These are phyloP conservation scores for Telmatochromis sp. DNA, from an alignment of 2,113 vertebrate species.

Conservation along the genomic window DNA sequence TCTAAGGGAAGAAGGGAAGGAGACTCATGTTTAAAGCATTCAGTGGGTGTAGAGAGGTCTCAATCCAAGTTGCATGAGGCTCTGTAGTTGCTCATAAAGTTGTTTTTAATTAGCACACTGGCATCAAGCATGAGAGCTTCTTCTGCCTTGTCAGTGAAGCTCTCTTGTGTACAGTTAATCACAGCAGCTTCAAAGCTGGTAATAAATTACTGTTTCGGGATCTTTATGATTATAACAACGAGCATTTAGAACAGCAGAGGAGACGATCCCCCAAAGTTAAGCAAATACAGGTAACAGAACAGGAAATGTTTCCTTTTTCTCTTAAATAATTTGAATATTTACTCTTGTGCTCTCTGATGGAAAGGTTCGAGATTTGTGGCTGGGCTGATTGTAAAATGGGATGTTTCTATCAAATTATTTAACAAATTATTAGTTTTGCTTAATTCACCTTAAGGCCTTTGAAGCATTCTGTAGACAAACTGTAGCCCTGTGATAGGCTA, in stretches of 20 bases:
- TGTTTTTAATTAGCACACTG: slow-evolving; percentile 48
- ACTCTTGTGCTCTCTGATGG: not conserved
- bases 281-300: not conserved
- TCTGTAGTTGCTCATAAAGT: slow-evolving; percentile 25
- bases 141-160: slow-evolving; percentile 26
- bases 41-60: not conserved
- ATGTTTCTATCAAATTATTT: not conserved
- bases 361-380: not conserved
- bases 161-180: slow-evolving; percentile 26
- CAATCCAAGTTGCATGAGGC: not conserved
- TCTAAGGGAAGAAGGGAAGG: not conserved
- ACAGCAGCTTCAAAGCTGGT: slow-evolving; percentile 14
- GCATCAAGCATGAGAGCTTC: slow-evolving; percentile 15
- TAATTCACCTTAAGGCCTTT: not conserved
- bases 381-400: not conserved
- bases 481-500: not conserved
- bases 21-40: slow-evolving; percentile 1
- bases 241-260: not conserved
- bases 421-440: not conserved
- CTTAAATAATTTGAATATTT: not conserved
- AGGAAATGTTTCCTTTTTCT: not conserved
- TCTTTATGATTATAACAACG: not conserved
- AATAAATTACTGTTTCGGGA: not conserved
- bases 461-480: not conserved
- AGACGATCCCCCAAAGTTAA: not conserved